Conservation (phyloP, 1,140 invertebrate species). For the Episyrphus balteatus region DNA sequence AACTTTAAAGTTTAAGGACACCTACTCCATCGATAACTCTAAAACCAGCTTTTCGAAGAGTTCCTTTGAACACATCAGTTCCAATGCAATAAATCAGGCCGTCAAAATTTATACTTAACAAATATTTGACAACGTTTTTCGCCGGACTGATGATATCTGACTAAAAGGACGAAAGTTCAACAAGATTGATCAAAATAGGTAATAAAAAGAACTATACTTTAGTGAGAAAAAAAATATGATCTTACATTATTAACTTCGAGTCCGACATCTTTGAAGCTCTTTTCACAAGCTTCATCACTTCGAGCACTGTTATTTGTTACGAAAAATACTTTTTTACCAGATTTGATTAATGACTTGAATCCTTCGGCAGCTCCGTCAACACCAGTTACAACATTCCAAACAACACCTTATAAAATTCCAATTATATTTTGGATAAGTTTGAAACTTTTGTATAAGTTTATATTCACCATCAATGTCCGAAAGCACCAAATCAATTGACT, state of each 20-base stretch:
- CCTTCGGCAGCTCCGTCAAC: conserved; percentile 42
- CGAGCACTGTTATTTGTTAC: conserved; percentile 59
- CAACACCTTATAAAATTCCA: conserved; percentile 41
- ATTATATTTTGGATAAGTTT: background rate
- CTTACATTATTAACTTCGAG: conserved; percentile 38
- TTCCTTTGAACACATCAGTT: conserved; percentile 16
- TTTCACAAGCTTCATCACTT: conserved; percentile 27
- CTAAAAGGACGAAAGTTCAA: conserved; percentile 15
- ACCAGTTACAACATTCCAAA: conserved; percentile 40
- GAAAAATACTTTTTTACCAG: conserved; percentile 57
- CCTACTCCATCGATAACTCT: conserved; percentile 39
- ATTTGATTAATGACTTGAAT: conserved; percentile 40
- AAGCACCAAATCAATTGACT: conserved; percentile 37
- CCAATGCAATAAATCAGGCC: conserved; percentile 38
- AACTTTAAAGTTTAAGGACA: conserved; percentile 7
- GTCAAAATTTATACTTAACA: conserved; percentile 37
- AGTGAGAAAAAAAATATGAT: conserved; percentile 1
- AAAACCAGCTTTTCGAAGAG: conserved; percentile 35
- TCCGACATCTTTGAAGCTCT: conserved; percentile 23
- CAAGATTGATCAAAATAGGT: background rate
- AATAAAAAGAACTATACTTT: background rate
- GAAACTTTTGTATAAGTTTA: background rate
- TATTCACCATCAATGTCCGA: conserved; percentile 40
- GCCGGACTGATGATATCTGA: conserved; percentile 36
- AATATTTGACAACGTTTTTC: conserved; percentile 34